Conservation (phyloP, 2,797 vertebrate genomes). For the Falco novaeseelandiae region DNA sequence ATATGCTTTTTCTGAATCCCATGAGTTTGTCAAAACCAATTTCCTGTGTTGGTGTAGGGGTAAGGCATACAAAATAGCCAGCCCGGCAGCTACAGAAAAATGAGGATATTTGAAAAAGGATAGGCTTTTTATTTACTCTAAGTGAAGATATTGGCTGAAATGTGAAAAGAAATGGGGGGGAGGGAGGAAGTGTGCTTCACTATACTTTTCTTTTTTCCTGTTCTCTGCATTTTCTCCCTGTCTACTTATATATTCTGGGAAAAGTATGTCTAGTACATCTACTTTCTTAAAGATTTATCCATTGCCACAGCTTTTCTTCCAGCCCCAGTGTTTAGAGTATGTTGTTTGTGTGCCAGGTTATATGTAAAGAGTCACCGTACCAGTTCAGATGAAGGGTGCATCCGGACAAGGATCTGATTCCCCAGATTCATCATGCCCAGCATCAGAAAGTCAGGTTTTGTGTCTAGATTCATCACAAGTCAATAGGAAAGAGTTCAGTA, state of each 20-base stretch:
- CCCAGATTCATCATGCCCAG: not conserved
- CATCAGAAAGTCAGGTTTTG: not conserved
- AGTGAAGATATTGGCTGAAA: not conserved
- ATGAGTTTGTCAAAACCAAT: constrained; percentile 3
- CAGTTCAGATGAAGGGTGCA: not conserved
- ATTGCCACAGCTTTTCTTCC: not conserved
- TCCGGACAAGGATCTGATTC: not conserved
- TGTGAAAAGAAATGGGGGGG: not conserved
- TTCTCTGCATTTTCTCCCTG: not conserved
- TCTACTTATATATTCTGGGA: not conserved
- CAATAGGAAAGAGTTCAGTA: not conserved
- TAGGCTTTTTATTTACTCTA: not conserved
- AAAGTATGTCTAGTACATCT: not conserved
- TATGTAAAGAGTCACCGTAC: not conserved
- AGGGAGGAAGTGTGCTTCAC: accelerated
- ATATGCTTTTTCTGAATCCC: constrained; percentile 1
- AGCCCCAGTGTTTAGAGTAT: not conserved
- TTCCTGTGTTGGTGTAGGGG: not conserved
- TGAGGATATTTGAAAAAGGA: not conserved
- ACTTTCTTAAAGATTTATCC: not conserved
- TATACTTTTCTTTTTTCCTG: not conserved
- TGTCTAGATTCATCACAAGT: not conserved
- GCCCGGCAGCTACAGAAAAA: not conserved
- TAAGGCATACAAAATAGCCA: not conserved
- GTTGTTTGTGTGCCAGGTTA: not conserved